phyloP scores from a whole-genome alignment of 2,113 vertebrate species.

The Cyanistes caeruleus region DNA sequence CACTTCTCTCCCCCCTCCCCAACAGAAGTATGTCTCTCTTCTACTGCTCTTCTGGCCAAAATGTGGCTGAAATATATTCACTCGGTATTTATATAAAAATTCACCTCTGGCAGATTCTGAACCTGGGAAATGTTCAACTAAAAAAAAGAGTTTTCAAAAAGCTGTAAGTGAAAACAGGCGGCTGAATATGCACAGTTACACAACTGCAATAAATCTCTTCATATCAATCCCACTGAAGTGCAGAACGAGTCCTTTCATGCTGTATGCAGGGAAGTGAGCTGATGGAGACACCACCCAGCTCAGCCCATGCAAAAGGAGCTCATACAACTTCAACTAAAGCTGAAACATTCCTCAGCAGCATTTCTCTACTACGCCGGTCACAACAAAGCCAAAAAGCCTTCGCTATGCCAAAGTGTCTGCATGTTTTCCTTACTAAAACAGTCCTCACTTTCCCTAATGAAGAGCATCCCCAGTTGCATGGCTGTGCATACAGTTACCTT shows the following conservation, averaged over 20 bases:
- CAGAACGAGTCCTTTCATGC: neutral
- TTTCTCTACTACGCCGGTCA: neutral
- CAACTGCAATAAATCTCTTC: neutral
- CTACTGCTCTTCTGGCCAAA: neutral
- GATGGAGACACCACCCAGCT: neutral
- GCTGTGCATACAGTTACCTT: neutral
- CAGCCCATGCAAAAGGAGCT: neutral
- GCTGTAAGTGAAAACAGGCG: neutral
- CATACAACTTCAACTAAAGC: neutral
- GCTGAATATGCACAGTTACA: neutral
- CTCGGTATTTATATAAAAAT: neutral
- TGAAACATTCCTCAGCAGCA: neutral
- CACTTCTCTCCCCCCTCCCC: fast-evolving
- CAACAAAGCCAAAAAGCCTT: slow-evolving; percentile 6
- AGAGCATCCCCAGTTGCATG: fast-evolving
- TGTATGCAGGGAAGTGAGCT: neutral
- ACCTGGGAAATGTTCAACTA: neutral
- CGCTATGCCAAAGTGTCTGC: neutral
- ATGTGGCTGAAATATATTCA: neutral
- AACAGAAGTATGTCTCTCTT: neutral
- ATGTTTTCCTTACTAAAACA: slow-evolving; percentile 23
- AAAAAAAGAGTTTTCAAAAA: neutral
- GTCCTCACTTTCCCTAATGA: slow-evolving; percentile 26
- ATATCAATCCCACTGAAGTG: neutral
- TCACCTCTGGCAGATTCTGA: neutral